phyloP scores from a whole-genome alignment of 2,113 vertebrate genomes.

The Corythoichthys haematopterus region DNA sequence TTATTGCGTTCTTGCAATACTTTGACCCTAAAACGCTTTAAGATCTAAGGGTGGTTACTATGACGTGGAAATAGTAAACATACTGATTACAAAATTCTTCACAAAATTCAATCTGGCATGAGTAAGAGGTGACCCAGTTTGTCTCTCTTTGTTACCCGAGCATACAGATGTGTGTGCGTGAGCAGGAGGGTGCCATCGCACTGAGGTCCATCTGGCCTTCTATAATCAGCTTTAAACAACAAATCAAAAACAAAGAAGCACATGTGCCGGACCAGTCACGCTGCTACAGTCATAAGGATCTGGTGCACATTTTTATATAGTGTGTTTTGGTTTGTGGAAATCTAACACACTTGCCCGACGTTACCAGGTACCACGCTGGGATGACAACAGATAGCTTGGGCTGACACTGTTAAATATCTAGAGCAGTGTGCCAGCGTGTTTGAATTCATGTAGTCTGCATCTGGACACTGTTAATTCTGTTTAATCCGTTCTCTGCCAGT shows the following conservation, averaged over 20 bases:
- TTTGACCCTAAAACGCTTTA: background rate
- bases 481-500: conserved; percentile 63
- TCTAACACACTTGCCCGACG: background rate
- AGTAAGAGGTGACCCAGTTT: conserved; percentile 52
- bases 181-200: conserved; percentile 24
- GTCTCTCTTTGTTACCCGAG: conserved; percentile 32
- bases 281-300: conserved; percentile 11
- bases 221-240: conserved; percentile 69
- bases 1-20: background rate
- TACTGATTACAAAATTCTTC: background rate
- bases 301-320: background rate
- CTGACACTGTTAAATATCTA: conserved; percentile 19
- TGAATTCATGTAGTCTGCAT: conserved; percentile 53
- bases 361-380: background rate
- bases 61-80: background rate
- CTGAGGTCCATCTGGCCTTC: conserved; percentile 53
- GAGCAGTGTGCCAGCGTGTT: conserved; percentile 43
- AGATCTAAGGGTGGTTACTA: conserved; percentile 4
- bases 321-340: background rate
- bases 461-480: conserved; percentile 67
- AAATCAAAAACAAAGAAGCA: conserved; percentile 29
- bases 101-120: conserved; percentile 3
- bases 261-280: conserved; percentile 27
- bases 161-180: conserved; percentile 53
- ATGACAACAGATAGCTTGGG: conserved; percentile 10